These are phyloP conservation scores for Euplagia quadripunctaria DNA, from an alignment of 2,888 invertebrate genomes.

Conservation along the genomic window DNA sequence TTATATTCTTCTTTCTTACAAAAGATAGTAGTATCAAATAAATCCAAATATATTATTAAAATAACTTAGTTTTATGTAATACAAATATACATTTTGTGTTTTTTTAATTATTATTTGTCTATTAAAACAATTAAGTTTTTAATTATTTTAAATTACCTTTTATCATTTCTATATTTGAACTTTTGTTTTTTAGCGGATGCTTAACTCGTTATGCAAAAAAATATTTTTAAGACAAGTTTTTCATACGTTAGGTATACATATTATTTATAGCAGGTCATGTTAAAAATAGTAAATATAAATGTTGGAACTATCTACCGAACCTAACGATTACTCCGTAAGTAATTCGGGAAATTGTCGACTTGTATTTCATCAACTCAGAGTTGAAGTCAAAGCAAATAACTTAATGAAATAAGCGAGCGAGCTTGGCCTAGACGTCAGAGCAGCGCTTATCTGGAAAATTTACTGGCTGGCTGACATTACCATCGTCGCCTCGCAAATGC, in stretches of 20 bases:
- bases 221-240: too few relatives aligned
- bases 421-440: constrained; percentile 75
- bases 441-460: constrained; percentile 83
- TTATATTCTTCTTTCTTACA: background rate
- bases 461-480: constrained; percentile 83
- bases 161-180: too few relatives aligned
- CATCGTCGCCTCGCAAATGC: constrained; percentile 79
- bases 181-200: too few relatives aligned
- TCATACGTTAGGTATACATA: too few relatives aligned
- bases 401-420: constrained; percentile 80
- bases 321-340: constrained; percentile 15
- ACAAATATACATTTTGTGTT: too few relatives aligned
- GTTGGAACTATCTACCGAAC: background rate
- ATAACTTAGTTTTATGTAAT: background rate
- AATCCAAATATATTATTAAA: background rate
- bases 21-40: too few relatives aligned
- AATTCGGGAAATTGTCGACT: constrained; percentile 47
- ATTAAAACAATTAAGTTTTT: too few relatives aligned
- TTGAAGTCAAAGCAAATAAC: constrained; percentile 78
- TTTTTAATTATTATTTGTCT: too few relatives aligned
- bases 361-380: constrained; percentile 67
- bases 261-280: too few relatives aligned
- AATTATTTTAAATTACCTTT: too few relatives aligned
- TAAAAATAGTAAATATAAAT: background rate
- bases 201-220: too few relatives aligned